A percentile compares a stretch with the other conserved stretches of the same genome.
phyloP scores from a whole-genome alignment of 2,888 invertebrate species.

The Lithophane semibrunnea region DNA sequence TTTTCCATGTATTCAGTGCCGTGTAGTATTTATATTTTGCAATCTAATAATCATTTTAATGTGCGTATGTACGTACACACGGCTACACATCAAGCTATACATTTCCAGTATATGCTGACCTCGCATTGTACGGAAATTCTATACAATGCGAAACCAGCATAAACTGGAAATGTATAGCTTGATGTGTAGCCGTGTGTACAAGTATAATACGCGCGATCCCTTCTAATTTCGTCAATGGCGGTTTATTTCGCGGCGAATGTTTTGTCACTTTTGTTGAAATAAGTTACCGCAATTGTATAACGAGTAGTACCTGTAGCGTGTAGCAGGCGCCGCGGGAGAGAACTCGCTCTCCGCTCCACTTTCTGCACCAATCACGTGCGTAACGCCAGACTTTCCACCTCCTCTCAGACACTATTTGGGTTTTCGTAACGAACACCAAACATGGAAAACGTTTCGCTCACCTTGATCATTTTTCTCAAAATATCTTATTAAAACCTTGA shows the following conservation, averaged over 20 bases:
- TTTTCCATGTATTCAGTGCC: conserved; percentile 34
- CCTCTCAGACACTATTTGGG: conserved; percentile 18
- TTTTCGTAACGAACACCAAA: conserved; percentile 51
- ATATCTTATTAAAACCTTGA: conserved; percentile 57
- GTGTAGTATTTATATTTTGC: conserved; percentile 56
- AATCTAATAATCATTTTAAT: conserved; percentile 57
- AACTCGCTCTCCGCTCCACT: conserved; percentile 34
- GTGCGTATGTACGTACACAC: conserved; percentile 43
- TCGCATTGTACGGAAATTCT: too few relatives aligned
- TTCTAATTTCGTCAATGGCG: conserved; percentile 69
- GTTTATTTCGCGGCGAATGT: conserved; percentile 60
- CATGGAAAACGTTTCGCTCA: conserved; percentile 26
- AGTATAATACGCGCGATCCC: conserved; percentile 56
- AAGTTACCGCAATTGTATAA: conserved; percentile 63
- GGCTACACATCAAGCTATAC: too few relatives aligned
- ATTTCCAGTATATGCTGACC: too few relatives aligned
- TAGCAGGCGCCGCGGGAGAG: conserved; percentile 20
- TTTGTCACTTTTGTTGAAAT: conserved; percentile 69
- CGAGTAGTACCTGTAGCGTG: conserved; percentile 19
- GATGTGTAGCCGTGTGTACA: too few relatives aligned
- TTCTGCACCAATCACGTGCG: conserved; percentile 32
- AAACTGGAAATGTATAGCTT: too few relatives aligned
- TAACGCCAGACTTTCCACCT: conserved; percentile 33
- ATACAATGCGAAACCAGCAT: too few relatives aligned
- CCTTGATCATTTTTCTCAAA: conserved; percentile 40